phyloP scores from a whole-genome alignment of 2,888 invertebrate genomes.

The Acrocyrtus sp. region DNA sequence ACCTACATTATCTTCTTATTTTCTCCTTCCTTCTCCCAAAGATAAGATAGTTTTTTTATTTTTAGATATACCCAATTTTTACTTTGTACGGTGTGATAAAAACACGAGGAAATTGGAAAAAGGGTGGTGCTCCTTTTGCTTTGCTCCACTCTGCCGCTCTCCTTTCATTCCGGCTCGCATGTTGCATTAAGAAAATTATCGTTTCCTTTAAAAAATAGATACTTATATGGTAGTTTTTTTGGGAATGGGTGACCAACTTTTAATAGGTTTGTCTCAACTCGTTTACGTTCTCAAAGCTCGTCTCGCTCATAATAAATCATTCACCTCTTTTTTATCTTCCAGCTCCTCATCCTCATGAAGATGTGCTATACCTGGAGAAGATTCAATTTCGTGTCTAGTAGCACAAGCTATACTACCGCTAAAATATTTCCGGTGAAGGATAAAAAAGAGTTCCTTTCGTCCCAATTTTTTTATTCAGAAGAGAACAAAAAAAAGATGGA shows the following conservation, averaged over 20 bases:
- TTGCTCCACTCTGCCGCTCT: background rate
- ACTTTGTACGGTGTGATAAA: no score
- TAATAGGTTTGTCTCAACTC: slow-evolving; percentile 37
- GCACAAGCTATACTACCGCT: no score
- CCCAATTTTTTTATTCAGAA: no score
- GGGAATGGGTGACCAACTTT: slow-evolving; percentile 37
- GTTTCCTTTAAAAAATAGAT: background rate
- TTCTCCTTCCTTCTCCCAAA: background rate
- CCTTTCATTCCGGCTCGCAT: slow-evolving; percentile 33
- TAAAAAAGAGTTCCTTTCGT: no score
- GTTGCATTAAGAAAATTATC: slow-evolving; percentile 50
- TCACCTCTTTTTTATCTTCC: background rate
- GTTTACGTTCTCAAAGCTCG: slow-evolving; percentile 4
- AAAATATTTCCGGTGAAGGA: no score
- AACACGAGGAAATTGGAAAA: slow-evolving; percentile 33
- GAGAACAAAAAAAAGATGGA: no score
- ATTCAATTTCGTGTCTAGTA: no score
- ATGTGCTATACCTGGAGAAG: no score
- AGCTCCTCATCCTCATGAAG: slow-evolving; percentile 1
- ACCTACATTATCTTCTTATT: background rate
- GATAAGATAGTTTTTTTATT: background rate
- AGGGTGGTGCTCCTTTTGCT: slow-evolving; percentile 39
- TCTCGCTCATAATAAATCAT: background rate
- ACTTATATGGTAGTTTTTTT: no score
- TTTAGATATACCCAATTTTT: background rate